These are phyloP conservation scores for Nothocercus julius DNA, from an alignment of 2,113 vertebrate species.

Conservation along the genomic window DNA sequence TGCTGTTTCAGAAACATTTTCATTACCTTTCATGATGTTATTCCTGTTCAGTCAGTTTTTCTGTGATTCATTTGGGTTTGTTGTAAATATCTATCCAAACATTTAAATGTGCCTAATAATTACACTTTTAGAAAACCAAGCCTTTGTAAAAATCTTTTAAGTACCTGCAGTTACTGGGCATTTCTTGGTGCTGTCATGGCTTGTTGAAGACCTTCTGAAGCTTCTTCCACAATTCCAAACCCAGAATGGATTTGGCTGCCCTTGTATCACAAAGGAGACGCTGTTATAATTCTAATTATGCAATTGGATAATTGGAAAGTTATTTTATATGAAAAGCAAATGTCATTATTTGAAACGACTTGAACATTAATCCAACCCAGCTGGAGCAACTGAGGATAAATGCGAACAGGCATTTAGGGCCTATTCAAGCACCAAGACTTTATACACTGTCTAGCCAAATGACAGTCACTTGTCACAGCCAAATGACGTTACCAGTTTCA, in stretches of 20 bases:
- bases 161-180: background rate
- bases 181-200: background rate
- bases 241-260: background rate
- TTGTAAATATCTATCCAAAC: background rate
- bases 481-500: background rate
- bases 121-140: background rate
- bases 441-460: background rate
- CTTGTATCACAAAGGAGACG: background rate
- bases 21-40: background rate
- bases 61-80: background rate
- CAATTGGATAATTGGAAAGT: background rate
- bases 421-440: background rate
- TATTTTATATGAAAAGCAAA: background rate
- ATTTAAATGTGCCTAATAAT: background rate
- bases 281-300: background rate
- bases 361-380: background rate
- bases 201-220: background rate
- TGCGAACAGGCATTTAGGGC: background rate
- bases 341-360: background rate
- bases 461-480: background rate
- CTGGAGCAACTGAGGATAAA: background rate
- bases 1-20: background rate
- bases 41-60: background rate
- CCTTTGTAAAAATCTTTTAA: background rate
- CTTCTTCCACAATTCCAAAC: background rate